Evolutionary conservation across 2,797 vertebrate species (phyloP).

Genomic region (Tenualosa ilisha): DNA sequence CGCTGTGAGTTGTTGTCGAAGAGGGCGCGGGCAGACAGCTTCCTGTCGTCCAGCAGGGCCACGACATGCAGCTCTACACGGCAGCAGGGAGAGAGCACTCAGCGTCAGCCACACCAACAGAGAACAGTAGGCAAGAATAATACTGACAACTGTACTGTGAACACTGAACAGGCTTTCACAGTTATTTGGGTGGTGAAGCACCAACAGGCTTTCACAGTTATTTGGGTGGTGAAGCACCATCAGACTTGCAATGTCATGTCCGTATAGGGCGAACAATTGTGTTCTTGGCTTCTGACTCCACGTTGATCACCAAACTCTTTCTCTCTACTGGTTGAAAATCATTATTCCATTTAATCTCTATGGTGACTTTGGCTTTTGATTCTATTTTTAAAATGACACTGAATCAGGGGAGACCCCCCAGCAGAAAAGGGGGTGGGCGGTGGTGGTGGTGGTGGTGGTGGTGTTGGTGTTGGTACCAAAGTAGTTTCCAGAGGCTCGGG

Average conservation of each 20-base stretch:
- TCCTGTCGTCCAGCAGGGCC: constrained; percentile 85
- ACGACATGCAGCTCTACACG: constrained; percentile 77
- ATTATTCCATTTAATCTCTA: neutral
- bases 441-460: no score
- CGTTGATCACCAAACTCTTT: no score
- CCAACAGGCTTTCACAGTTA: neutral
- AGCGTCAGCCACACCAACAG: neutral
- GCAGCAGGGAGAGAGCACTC: neutral
- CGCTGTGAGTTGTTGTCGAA: constrained; percentile 86
- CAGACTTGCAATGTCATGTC: no score
- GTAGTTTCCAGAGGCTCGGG: constrained; percentile 69
- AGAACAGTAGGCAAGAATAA: neutral
- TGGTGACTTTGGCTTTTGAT: neutral
- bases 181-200: neutral
- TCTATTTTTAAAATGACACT: neutral
- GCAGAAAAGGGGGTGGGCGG: no score
- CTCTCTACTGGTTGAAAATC: no score
- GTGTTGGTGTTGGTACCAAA: constrained; percentile 69
- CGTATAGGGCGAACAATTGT: no score
- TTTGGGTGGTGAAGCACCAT: no score
- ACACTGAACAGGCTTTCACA: neutral
- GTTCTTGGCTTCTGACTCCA: no score
- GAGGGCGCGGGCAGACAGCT: constrained; percentile 77
- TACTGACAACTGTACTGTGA: neutral
- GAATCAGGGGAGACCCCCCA: no score